Percentiles rank a stretch among this genome's conserved stretches.
Conservation (phyloP, 2,797 vertebrate species). For the Liasis olivaceus region DNA sequence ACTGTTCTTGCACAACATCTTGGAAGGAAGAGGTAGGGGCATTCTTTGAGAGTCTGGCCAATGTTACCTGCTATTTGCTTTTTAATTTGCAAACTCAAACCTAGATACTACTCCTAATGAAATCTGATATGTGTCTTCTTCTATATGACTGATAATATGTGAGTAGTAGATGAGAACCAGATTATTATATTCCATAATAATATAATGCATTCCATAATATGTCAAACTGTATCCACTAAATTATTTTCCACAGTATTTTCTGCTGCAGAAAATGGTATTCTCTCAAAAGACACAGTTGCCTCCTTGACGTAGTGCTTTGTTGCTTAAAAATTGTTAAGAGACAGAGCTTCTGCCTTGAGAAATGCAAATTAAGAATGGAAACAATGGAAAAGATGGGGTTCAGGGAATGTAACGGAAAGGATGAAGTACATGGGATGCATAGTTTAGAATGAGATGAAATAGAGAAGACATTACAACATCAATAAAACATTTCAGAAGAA, state of each 20-base stretch:
- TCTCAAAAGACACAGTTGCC: neutral
- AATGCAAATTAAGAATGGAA: neutral
- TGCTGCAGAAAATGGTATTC: neutral
- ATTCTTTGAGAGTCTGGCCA: no score
- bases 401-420: constrained; percentile 11
- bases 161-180: neutral
- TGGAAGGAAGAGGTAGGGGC: no score
- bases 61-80: no score
- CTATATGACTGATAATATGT: neutral
- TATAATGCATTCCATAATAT: neutral
- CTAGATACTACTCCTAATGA: no score
- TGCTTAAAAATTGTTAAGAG: neutral
- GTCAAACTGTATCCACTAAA: neutral
- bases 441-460: neutral
- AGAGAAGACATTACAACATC: constrained; percentile 28
- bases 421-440: neutral
- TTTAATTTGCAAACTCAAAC: no score
- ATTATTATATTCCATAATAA: neutral
- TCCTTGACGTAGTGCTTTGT: neutral
- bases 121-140: neutral
- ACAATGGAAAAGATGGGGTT: no score
- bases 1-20: no score
- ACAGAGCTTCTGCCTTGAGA: neutral
- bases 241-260: neutral
- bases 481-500: constrained; percentile 54